phyloP scores from a whole-genome alignment of 2,113 vertebrate species.

The Solea senegalensis region DNA sequence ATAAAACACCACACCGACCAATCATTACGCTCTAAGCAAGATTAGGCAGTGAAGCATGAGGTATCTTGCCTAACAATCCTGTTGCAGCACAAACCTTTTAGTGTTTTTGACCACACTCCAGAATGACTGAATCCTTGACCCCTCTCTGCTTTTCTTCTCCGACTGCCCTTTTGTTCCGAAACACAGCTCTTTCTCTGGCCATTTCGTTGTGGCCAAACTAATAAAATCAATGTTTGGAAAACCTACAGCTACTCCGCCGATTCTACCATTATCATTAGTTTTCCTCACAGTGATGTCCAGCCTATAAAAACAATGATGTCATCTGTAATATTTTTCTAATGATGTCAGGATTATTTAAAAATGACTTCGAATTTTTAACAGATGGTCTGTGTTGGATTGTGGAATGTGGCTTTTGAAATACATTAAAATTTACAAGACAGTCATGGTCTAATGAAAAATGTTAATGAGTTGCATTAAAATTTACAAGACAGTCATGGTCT shows the following conservation, averaged over 20 bases:
- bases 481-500: neutral
- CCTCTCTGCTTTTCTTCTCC: constrained; percentile 1
- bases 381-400: neutral
- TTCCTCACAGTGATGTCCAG: neutral
- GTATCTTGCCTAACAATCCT: constrained; percentile 58
- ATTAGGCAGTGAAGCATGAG: constrained; percentile 49
- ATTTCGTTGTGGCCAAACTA: neutral
- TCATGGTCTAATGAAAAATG: neutral
- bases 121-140: constrained; percentile 50
- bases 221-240: neutral
- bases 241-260: neutral
- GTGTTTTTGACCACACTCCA: constrained; percentile 57
- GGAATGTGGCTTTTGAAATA: neutral
- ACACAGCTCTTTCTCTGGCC: neutral
- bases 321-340: neutral
- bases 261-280: neutral
- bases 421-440: neutral
- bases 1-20: constrained; percentile 65
- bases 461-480: neutral
- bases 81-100: constrained; percentile 66
- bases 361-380: neutral
- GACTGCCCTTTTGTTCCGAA: neutral
- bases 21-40: constrained; percentile 57
- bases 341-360: neutral
- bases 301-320: neutral